Evolutionary conservation across 2,113 vertebrate genomes (phyloP).

Genomic region (Mustela lutreola): DNA sequence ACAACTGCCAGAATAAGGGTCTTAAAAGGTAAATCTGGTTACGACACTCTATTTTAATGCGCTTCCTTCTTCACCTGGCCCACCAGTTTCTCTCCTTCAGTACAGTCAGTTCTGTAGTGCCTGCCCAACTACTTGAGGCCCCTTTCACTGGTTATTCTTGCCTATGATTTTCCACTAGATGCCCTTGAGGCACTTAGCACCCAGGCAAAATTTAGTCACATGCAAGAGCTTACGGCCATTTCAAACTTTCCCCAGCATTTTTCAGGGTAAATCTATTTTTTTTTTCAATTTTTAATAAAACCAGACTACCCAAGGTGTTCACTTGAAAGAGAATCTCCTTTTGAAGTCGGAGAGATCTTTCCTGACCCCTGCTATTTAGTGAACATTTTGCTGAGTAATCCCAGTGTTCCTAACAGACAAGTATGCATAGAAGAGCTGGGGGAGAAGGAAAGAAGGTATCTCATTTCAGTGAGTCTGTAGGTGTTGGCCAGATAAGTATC

Average conservation of each 20-base stretch:
- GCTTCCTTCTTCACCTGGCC: background rate
- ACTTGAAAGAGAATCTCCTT: slow-evolving; percentile 18
- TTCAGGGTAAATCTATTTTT: background rate
- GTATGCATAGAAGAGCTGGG: background rate
- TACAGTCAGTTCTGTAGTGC: background rate
- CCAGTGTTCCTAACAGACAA: background rate
- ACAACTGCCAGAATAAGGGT: background rate
- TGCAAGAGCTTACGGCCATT: background rate
- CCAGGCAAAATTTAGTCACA: slow-evolving; percentile 4
- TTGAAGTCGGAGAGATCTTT: background rate
- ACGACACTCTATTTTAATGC: background rate
- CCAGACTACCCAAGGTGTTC: background rate
- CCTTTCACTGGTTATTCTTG: background rate
- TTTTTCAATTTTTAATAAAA: background rate
- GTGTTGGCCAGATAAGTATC: background rate
- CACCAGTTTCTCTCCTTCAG: background rate
- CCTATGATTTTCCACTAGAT: background rate
- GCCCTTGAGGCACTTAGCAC: background rate
- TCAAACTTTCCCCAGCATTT: slow-evolving; percentile 26
- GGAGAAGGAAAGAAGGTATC: background rate
- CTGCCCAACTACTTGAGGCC: background rate
- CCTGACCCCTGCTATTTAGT: background rate
- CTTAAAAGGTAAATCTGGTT: background rate
- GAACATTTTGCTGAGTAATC: background rate
- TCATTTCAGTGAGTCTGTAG: background rate